Base-by-base conservation (phyloP, 1,140 invertebrate species). In the Ericerus pela region DNA sequence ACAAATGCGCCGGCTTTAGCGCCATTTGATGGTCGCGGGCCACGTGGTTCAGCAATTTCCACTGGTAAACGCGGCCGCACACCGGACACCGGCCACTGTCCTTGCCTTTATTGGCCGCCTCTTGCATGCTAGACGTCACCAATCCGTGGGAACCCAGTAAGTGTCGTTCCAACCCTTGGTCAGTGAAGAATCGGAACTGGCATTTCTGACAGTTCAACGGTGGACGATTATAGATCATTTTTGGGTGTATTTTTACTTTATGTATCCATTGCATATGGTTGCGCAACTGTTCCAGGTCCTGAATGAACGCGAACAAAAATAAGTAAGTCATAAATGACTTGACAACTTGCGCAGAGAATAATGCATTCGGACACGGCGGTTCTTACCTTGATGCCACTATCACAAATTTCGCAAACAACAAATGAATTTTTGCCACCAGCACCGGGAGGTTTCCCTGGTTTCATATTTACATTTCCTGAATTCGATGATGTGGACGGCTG, bases 201-300 rank as follows among this genome's bases (percentile, higher is more conserved):
- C 92, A 96, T 68, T 95, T 93, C 69, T 93, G 89, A 70, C 91
- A 96, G 69, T 94, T 95, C 54, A 96, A 73, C 29, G 91, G 91
- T 58, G 91, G 89, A 70, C 88, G 75, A 70, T 90, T 92, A 66
- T 91, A 88, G 59, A 93, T 90, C 89, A 93, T 93, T 72, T 93
- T 93, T 58, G 88, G 89, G 74, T 93, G 89, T 65, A 93, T 93
- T 72, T 93, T 93, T 53, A 93, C 88, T 78, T 93, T 92, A 67
- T 93, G 90, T 66, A 92, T 91, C 87, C 88, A 92, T 64, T 91
- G 87, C 90, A 94, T 94, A 66, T 94, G 90, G 69, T 90, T 92
- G 59, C 88, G 73, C 33, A 93, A 72, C 70, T 92, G 88, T 64
- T 93, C 89, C 62, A 93, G 74, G 71, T 93, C 89, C 76, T 79